phyloP scores from a whole-genome alignment of 2,797 vertebrate genomes.

The Aythya fuligula region DNA sequence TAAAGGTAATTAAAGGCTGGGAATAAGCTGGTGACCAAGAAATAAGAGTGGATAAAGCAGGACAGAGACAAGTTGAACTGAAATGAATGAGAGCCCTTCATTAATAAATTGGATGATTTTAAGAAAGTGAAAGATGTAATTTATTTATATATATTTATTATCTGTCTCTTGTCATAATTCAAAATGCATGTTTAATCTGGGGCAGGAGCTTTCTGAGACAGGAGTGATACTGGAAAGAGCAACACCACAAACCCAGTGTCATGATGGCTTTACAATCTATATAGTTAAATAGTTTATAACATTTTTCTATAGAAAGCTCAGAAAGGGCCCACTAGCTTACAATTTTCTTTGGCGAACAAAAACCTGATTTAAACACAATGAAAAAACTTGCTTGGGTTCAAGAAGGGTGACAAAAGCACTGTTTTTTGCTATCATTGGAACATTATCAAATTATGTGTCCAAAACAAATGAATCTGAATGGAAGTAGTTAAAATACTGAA shows the following conservation, averaged over 20 bases:
- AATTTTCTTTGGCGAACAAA: slow-evolving; percentile 76
- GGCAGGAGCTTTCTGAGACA: slow-evolving; percentile 27
- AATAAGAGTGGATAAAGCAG: neutral
- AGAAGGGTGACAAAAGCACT: slow-evolving; percentile 78
- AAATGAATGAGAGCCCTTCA: neutral
- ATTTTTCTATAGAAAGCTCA: slow-evolving; percentile 71
- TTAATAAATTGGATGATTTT: neutral
- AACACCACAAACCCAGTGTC: slow-evolving; percentile 13
- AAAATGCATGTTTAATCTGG: neutral
- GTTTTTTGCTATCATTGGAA: slow-evolving; percentile 81
- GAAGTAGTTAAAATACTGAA: slow-evolving; percentile 83
- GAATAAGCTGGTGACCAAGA: neutral
- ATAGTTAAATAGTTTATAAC: slow-evolving; percentile 66
- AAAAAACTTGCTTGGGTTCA: slow-evolving; percentile 74
- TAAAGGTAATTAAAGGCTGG: neutral
- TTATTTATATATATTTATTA: neutral
- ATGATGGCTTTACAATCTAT: slow-evolving; percentile 64
- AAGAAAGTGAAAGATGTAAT: neutral
- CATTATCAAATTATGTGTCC: slow-evolving; percentile 74
- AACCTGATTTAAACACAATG: slow-evolving; percentile 65
- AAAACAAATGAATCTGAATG: slow-evolving; percentile 83
- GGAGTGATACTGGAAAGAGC: slow-evolving; percentile 55
- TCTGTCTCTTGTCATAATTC: neutral
- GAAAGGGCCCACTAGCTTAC: slow-evolving; percentile 65
- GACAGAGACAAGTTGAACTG: neutral